A percentile compares a stretch with the other conserved stretches of the same genome.
phyloP scores from a whole-genome alignment of 2,888 invertebrate species.

The Metacarcinus magister region DNA sequence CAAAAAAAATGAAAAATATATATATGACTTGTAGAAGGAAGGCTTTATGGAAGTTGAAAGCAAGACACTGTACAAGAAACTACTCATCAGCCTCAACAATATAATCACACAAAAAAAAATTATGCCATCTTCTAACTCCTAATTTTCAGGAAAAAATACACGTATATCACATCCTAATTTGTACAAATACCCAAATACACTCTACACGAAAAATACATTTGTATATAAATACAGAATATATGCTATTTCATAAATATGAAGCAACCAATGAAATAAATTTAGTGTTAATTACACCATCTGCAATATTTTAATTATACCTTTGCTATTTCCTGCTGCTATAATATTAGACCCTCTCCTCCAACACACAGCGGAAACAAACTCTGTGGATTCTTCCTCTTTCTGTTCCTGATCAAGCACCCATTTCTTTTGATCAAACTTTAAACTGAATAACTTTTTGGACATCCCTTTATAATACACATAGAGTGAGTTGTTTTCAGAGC shows the following conservation, averaged over 20 bases:
- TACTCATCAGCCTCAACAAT: not conserved
- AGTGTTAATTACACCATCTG: slow-evolving; percentile 88
- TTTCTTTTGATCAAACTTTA: slow-evolving; percentile 93
- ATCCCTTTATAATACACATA: slow-evolving; percentile 96
- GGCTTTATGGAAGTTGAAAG: not conserved
- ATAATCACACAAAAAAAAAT: not conserved
- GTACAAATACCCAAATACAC: slow-evolving; percentile 43
- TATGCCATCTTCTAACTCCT: slow-evolving; percentile 11
- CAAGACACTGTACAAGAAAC: slow-evolving; percentile 13
- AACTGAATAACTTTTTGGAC: slow-evolving; percentile 93
- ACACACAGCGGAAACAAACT: slow-evolving; percentile 97
- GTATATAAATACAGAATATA: slow-evolving; percentile 8
- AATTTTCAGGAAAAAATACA: slow-evolving; percentile 1
- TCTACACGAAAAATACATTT: not conserved
- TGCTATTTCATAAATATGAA: not conserved
- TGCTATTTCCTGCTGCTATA: slow-evolving; percentile 96
- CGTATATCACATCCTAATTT: slow-evolving; percentile 40
- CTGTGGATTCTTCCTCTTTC: slow-evolving; percentile 89
- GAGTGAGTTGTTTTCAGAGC: slow-evolving; percentile 96
- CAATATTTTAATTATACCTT: slow-evolving; percentile 95
- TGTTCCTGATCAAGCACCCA: slow-evolving; percentile 92
- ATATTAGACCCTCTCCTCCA: slow-evolving; percentile 94
- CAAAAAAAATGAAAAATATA: no score
- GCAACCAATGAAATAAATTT: not conserved
- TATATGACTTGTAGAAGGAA: not conserved